phyloP scores from a whole-genome alignment of 2,113 vertebrate genomes.

The Saguinus imperator region DNA sequence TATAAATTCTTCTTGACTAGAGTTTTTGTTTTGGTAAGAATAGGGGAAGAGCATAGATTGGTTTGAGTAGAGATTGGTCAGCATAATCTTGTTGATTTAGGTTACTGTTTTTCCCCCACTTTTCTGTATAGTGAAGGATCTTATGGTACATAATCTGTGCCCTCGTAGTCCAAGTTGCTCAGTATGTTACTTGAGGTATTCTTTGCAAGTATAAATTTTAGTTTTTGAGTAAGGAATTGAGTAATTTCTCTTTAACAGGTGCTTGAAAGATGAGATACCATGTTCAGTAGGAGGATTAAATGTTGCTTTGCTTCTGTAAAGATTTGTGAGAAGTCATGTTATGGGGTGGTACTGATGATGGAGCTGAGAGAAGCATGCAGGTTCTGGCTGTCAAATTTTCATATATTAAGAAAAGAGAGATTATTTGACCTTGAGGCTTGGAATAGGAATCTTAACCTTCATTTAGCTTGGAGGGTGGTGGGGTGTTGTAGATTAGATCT shows the following conservation, averaged over 20 bases:
- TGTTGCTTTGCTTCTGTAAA: background rate
- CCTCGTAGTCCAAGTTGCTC: background rate
- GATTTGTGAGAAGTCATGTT: background rate
- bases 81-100: background rate
- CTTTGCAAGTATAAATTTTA: background rate
- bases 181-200: background rate
- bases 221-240: constrained; percentile 23
- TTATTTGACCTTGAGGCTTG: background rate
- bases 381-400: background rate
- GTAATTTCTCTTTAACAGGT: background rate
- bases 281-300: background rate
- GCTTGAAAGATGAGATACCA: background rate
- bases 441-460: constrained; percentile 18
- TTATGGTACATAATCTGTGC: background rate
- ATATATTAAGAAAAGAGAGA: background rate
- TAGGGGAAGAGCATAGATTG: background rate
- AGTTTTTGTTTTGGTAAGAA: background rate
- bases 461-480: background rate
- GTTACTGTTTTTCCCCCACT: background rate
- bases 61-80: background rate
- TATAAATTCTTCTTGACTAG: constrained; percentile 11
- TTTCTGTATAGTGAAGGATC: background rate
- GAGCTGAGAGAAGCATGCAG: background rate
- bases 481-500: background rate
- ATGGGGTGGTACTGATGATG: background rate